Evolutionary conservation across 2,113 vertebrate genomes (phyloP).

Genomic region (Gallinago media): DNA sequence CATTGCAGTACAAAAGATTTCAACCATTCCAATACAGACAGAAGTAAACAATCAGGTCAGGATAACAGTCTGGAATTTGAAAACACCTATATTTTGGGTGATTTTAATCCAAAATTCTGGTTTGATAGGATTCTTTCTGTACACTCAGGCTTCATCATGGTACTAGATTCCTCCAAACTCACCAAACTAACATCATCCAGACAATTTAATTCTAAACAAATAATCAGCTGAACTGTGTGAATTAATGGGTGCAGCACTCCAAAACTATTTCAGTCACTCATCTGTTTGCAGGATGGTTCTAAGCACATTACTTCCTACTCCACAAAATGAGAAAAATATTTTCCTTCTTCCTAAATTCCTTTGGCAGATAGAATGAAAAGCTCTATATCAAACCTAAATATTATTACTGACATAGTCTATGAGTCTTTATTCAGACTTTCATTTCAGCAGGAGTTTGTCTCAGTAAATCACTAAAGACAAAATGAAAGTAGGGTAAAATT

Average conservation of each 20-base stretch:
- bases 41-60: not conserved
- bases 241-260: not conserved
- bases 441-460: not conserved
- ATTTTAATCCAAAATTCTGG: not conserved
- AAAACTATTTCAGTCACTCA: not conserved
- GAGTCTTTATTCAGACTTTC: not conserved
- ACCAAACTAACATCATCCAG: not conserved
- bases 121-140: not conserved
- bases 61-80: not conserved
- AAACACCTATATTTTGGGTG: not conserved
- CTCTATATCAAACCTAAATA: not conserved
- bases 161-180: not conserved
- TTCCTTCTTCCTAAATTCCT: not conserved
- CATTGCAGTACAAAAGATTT: not conserved
- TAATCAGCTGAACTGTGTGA: not conserved
- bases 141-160: not conserved
- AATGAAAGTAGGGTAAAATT: not conserved
- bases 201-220: not conserved
- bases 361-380: not conserved
- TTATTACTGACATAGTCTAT: not conserved
- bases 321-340: not conserved
- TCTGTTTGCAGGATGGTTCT: not conserved
- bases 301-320: not conserved
- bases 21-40: not conserved
- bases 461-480: not conserved